These are phyloP conservation scores for Meloidogyne floridensis DNA, from an alignment of 1,140 invertebrate species.

Conservation along the genomic window DNA sequence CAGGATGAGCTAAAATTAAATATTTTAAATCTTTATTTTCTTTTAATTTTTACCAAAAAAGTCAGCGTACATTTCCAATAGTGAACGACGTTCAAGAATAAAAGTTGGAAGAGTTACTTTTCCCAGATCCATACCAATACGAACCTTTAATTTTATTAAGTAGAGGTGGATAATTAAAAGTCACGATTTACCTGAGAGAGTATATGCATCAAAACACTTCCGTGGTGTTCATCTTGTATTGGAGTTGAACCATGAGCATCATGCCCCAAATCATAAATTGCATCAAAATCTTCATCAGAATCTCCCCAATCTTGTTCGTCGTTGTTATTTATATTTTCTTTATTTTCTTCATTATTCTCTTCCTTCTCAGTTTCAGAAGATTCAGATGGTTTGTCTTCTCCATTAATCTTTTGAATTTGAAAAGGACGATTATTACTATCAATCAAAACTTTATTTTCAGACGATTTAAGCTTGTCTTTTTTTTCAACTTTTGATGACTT, in stretches of 20 bases:
- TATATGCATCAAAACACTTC: slow-evolving; percentile 70
- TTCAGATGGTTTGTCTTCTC: slow-evolving; percentile 22
- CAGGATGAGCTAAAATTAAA: slow-evolving; percentile 66
- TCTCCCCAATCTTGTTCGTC: slow-evolving; percentile 64
- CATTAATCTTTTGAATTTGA: too few relatives aligned
- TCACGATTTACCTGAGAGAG: slow-evolving; percentile 58
- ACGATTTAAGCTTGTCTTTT: slow-evolving; percentile 51
- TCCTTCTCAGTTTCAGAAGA: slow-evolving; percentile 53
- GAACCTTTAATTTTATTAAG: slow-evolving; percentile 67
- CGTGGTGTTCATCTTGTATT: slow-evolving; percentile 68
- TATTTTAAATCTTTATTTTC: too few relatives aligned
- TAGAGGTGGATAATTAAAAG: too few relatives aligned
- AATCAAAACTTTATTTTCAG: slow-evolving; percentile 44
- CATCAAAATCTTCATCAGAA: slow-evolving; percentile 63
- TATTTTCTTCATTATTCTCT: neutral
- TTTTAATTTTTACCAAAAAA: slow-evolving; percentile 64
- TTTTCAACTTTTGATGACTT: slow-evolving; percentile 23
- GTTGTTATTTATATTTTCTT: too few relatives aligned
- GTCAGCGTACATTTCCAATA: slow-evolving; percentile 72
- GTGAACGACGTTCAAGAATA: slow-evolving; percentile 70
- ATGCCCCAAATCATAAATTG: slow-evolving; percentile 59
- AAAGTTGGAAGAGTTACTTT: slow-evolving; percentile 71
- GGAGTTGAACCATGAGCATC: slow-evolving; percentile 49
- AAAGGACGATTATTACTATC: too few relatives aligned
- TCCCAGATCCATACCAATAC: slow-evolving; percentile 71